A percentile compares a stretch with the other conserved stretches of the same genome.
Conservation (phyloP, 1,140 invertebrate genomes). For the Phocides pigmalion region DNA sequence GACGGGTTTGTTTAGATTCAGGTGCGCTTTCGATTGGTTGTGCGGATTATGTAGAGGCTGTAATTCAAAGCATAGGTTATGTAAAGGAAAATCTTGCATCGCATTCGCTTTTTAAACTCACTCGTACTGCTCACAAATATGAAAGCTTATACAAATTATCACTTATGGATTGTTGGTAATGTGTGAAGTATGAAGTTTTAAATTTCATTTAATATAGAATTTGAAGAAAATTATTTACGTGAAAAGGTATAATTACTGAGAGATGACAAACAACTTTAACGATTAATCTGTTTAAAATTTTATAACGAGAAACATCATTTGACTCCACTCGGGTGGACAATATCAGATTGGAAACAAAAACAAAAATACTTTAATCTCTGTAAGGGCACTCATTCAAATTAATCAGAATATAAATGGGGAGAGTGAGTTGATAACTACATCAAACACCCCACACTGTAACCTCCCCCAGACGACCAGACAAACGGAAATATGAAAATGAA, state of each 20-base stretch:
- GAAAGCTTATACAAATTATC: slow-evolving; percentile 1
- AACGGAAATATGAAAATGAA: slow-evolving; percentile 82
- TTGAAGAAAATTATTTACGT: too few relatives aligned
- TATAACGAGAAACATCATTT: not conserved
- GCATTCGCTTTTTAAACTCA: slow-evolving; percentile 15
- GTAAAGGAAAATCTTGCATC: slow-evolving; percentile 25
- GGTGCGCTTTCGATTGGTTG: slow-evolving; percentile 50
- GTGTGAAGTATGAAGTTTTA: not conserved
- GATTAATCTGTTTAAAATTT: not conserved
- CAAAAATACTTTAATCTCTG: slow-evolving; percentile 50
- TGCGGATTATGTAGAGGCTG: slow-evolving; percentile 25
- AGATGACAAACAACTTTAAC: not conserved
- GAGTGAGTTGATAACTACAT: slow-evolving; percentile 54
- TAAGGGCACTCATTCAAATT: slow-evolving; percentile 71
- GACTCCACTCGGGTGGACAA: slow-evolving; percentile 16
- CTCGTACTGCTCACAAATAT: not conserved
- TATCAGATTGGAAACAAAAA: slow-evolving; percentile 31
- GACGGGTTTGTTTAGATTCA: slow-evolving; percentile 56
- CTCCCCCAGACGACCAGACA: slow-evolving; percentile 66
- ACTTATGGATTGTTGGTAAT: not conserved
- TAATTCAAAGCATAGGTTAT: slow-evolving; percentile 32
- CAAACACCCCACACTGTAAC: slow-evolving; percentile 65
- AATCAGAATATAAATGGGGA: slow-evolving; percentile 61
- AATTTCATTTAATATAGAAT: too few relatives aligned
- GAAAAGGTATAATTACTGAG: not conserved